Evolutionary conservation across 2,113 vertebrate species (phyloP).

Genomic region (Ctenodactylus gundi): DNA sequence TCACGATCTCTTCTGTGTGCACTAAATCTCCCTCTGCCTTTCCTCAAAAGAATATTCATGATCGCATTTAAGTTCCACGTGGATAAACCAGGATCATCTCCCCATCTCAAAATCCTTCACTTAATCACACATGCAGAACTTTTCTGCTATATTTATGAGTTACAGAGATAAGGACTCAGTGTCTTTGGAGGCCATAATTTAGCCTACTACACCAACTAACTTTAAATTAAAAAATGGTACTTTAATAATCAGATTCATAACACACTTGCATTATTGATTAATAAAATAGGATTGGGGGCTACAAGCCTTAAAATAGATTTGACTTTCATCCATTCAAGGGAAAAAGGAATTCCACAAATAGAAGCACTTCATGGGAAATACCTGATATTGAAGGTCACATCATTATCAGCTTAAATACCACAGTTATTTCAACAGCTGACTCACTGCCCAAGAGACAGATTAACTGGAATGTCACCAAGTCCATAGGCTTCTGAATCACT

Average conservation of each 20-base stretch:
- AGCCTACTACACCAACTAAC: not conserved
- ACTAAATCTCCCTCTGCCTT: not conserved
- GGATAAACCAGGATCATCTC: not conserved
- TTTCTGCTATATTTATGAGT: not conserved
- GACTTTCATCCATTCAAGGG: not conserved
- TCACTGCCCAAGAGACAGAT: not conserved
- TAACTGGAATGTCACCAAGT: constrained; percentile 36
- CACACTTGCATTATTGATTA: not conserved
- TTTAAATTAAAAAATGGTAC: constrained; percentile 32
- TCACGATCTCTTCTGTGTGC: not conserved
- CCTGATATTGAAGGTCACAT: constrained; percentile 55
- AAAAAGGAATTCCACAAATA: constrained; percentile 29
- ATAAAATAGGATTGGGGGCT: not conserved
- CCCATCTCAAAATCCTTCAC: not conserved
- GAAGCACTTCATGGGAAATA: constrained; percentile 50
- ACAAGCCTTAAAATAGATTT: constrained; percentile 42
- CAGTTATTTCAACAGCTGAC: constrained; percentile 49
- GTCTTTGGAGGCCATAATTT: constrained; percentile 2
- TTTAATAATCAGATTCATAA: constrained; percentile 14
- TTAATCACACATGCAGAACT: not conserved
- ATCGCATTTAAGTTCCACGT: not conserved
- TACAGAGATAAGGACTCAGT: not conserved
- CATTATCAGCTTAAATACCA: constrained; percentile 59
- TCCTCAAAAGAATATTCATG: not conserved
- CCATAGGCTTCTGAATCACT: not conserved